Evolutionary conservation across 2,797 vertebrate genomes (phyloP), one percentile per base, ranked within the genome.

Genomic region (Choloepus didactylus): DNA sequence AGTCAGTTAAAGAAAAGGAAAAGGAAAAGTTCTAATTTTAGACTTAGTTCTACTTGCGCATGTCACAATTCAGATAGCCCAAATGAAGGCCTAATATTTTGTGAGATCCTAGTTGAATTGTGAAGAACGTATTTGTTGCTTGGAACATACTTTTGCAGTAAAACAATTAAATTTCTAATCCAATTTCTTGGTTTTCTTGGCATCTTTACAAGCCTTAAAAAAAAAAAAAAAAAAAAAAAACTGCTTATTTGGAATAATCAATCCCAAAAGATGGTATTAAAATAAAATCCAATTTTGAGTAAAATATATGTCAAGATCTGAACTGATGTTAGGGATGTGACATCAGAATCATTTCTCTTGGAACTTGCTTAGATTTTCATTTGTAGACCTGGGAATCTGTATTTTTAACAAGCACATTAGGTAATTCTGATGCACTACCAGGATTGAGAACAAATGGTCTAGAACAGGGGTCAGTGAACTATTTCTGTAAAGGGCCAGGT

Each of bases 131-230:
- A 91, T 82, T 62, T 89, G 35, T 56, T 86, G 16, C 59, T 89
- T 82, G 82, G 89, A 87, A 83, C 29, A 18, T 89, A 29, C 41
- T 91, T 90, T 41, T 77, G 27, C 25, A 66, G 2, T 91, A 91
- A 89, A 64, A 56, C 93, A 86, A 79, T 44, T 82, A 91, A 46
- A 21, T 56, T 62, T 86, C 76, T 91, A 46, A 44, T 29, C 29
- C 31, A 29, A 46, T 86, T 95, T 89, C 70, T 69, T 96, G 44
- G 41, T 84, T 59, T 73, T 60, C n/a, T 81, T 66, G 44, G 25
- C 44, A 75, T 77, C 93, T 94, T 96, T 73, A 46, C 12, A 62
- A 87, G 38, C 27, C 51, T 91, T 86, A 75, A 35, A 9, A 41
- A 89, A 96, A 16, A 31, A 31, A 60, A 31, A 60, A 77, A n/a